A percentile compares a stretch with the other conserved stretches of the same genome.
phyloP scores from a whole-genome alignment of 2,888 invertebrate species.

The Tetragonisca angustula region DNA sequence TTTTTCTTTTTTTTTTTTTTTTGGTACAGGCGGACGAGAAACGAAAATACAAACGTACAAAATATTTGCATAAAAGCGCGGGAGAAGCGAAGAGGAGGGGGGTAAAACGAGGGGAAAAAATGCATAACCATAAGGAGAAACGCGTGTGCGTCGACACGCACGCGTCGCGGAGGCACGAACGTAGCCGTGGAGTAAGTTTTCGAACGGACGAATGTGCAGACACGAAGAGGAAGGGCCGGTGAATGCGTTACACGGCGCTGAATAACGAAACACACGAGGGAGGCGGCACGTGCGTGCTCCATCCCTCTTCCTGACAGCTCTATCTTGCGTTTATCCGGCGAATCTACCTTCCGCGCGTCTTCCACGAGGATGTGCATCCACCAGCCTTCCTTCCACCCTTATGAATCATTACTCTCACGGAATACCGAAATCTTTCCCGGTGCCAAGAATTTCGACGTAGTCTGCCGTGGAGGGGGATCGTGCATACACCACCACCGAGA shows the following conservation, averaged over 20 bases:
- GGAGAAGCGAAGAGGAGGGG: background rate
- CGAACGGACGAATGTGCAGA: conserved; percentile 15
- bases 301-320: conserved; percentile 82
- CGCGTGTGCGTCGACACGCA: conserved; percentile 20
- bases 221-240: background rate
- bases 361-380: conserved; percentile 53
- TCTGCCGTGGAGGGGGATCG: conserved; percentile 19
- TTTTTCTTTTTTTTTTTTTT: background rate
- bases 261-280: conserved; percentile 54
- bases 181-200: conserved; percentile 11
- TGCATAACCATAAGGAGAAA: background rate
- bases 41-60: background rate
- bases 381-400: conserved; percentile 55
- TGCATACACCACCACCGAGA: background rate
- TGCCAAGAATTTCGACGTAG: conserved; percentile 59
- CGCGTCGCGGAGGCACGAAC: conserved; percentile 1
- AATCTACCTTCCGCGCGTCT: conserved; percentile 72
- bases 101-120: background rate
- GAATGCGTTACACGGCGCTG: conserved; percentile 50
- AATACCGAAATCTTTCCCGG: conserved; percentile 74
- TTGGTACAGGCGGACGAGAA: background rate
- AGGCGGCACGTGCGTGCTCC: conserved; percentile 75
- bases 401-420: conserved; percentile 74
- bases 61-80: conserved; percentile 9
- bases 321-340: conserved; percentile 77